Percentiles rank a stretch among this genome's conserved stretches.
These are phyloP conservation scores for Coenobita brevimanus DNA, from an alignment of 1,140 invertebrate genomes.

Conservation along the genomic window DNA sequence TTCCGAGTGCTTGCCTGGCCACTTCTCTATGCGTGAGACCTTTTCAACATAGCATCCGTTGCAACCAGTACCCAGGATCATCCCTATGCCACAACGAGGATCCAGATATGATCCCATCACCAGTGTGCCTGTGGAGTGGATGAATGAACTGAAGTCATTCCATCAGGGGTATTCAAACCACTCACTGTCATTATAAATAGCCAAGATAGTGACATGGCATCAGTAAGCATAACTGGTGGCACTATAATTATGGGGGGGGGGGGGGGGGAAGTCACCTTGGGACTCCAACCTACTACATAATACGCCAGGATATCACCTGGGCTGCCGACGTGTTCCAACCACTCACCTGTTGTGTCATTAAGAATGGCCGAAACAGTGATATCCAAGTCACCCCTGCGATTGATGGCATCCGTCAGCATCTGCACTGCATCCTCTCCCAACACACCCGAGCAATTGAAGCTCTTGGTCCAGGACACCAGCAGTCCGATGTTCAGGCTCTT, in stretches of 20 bases:
- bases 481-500: conserved; percentile 80
- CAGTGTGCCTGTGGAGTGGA: conserved; percentile 74
- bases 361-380: conserved; percentile 84
- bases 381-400: conserved; percentile 78
- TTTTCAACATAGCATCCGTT: conserved; percentile 87
- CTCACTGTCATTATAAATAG: too few relatives aligned
- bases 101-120: conserved; percentile 78
- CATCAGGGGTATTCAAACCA: too few relatives aligned
- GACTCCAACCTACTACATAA: too few relatives aligned
- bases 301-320: too few relatives aligned
- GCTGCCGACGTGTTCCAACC: too few relatives aligned
- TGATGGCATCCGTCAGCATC: conserved; percentile 81
- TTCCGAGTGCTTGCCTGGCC: conserved; percentile 76
- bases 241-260: too few relatives aligned
- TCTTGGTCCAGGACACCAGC: conserved; percentile 87
- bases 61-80: conserved; percentile 83
- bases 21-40: conserved; percentile 79
- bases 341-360: conserved; percentile 87
- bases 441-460: conserved; percentile 83
- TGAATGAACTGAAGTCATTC: too few relatives aligned
- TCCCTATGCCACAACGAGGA: conserved; percentile 76
- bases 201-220: too few relatives aligned
- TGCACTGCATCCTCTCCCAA: conserved; percentile 82
- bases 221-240: too few relatives aligned
- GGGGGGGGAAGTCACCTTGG: too few relatives aligned